phyloP scores from a whole-genome alignment of 2,113 vertebrate species.

The Balaeniceps rex region DNA sequence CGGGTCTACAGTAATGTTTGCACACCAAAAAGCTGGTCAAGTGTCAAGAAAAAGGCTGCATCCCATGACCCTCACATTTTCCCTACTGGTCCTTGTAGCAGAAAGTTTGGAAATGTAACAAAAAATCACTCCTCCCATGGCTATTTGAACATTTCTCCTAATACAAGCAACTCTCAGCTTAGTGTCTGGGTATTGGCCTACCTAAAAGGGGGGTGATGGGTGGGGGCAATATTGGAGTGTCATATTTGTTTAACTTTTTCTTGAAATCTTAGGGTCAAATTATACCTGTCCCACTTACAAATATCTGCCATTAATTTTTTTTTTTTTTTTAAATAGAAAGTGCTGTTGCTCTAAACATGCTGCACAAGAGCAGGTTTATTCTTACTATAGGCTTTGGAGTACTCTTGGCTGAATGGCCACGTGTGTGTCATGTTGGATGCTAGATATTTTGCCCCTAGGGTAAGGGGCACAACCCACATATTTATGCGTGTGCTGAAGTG shows the following conservation, averaged over 20 bases:
- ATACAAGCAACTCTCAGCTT: neutral
- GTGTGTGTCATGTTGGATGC: neutral
- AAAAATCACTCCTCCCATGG: neutral
- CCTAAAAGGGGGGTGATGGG: neutral
- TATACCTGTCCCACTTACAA: neutral
- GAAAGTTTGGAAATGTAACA: neutral
- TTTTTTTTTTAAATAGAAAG: neutral
- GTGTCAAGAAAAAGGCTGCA: neutral
- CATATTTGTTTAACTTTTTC: neutral
- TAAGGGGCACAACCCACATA: slow-evolving; percentile 40
- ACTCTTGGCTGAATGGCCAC: neutral
- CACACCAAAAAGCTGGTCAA: neutral
- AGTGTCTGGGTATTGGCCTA: neutral
- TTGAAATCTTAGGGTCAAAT: neutral
- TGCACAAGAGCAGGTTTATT: neutral
- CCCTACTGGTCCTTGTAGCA: neutral
- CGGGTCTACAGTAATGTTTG: neutral
- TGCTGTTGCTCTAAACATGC: neutral
- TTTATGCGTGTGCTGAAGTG: slow-evolving; percentile 3
- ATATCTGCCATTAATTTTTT: too few relatives aligned
- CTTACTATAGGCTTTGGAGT: neutral
- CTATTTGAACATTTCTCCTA: neutral
- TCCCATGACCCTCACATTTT: neutral
- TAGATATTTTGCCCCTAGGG: slow-evolving; percentile 28
- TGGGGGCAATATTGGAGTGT: neutral